Evolutionary conservation across 2,113 vertebrate genomes (phyloP).

Genomic region (Colaptes auratus): DNA sequence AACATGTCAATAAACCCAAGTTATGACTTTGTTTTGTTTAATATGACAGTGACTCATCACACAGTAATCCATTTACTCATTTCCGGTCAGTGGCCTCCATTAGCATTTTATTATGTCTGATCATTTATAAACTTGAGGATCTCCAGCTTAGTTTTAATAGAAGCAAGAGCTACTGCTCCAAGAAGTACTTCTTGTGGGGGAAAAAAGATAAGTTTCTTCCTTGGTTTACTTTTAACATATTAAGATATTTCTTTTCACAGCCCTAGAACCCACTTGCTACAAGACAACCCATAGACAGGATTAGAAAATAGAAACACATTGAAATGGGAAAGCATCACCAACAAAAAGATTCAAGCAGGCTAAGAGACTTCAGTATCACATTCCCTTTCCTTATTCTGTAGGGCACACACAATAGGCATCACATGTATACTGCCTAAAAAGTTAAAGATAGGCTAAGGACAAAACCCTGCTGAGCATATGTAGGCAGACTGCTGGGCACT

Average conservation of each 20-base stretch:
- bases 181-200: neutral
- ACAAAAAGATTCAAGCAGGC: neutral
- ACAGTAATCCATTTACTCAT: slow-evolving; percentile 1
- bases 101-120: neutral
- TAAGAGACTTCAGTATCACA: neutral
- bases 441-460: neutral
- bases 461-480: neutral
- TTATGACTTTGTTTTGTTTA: neutral
- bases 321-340: neutral
- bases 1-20: slow-evolving; percentile 8
- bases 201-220: neutral
- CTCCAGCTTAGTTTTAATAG: neutral
- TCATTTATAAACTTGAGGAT: neutral
- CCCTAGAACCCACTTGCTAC: neutral
- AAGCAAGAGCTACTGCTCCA: neutral
- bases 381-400: neutral
- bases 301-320: neutral
- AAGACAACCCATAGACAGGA: neutral
- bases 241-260: neutral
- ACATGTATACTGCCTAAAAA: neutral
- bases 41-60: slow-evolving; percentile 27
- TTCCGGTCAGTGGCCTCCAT: slow-evolving; percentile 1
- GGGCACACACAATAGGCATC: neutral
- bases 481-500: neutral
- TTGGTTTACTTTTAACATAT: neutral